Base-by-base conservation (phyloP, 2,888 invertebrate species). In the Archips crataeganus region DNA sequence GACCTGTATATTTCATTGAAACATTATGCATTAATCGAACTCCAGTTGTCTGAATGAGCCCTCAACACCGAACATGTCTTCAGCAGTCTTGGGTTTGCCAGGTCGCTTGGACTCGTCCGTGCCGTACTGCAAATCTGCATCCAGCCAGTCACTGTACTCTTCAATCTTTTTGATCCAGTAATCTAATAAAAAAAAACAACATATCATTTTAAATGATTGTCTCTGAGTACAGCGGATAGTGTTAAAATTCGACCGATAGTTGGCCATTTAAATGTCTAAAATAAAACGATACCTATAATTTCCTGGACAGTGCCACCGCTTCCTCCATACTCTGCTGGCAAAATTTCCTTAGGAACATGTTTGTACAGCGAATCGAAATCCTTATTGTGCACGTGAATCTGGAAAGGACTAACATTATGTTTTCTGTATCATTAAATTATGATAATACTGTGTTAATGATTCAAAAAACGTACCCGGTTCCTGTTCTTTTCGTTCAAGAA, bases 291-390 rank as follows among this genome's bases (percentile, higher is more conserved):
- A 95, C 95, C 93, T 71, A 89, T 87, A 61, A 95, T 85, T 79
- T 94, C 91, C 75, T 89, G 87, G 13, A 95, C 82, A 8, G 94
- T 87, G 0, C 95, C 95, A 32, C 93, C 95, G 6, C 93, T 91
- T 0, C 96, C 96, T 2, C 96, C 96, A 81, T 96, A 96, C 82
- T 96, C 96, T 15, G 84, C 83, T 0, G 96, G 96, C 65, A 96
- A 84, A 59, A 95, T 88, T 34, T 94, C 90, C 75, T 93, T 94
- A 0, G 96, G 95, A n/a, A 96, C 87, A 62, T 90, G 81, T 78
- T 95, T 87, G 79, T 95, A 93, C 4, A 96, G 87, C 8, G 94
- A 90, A 0, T 95, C 94, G 68, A 91, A 83, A 78, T 89, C 82
- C 75, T 93, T 91, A 65, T 88, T 90, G 77, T 95, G 95, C 2